phyloP scores from a whole-genome alignment of 2,113 vertebrate species.

The Orientallactaga bullata region DNA sequence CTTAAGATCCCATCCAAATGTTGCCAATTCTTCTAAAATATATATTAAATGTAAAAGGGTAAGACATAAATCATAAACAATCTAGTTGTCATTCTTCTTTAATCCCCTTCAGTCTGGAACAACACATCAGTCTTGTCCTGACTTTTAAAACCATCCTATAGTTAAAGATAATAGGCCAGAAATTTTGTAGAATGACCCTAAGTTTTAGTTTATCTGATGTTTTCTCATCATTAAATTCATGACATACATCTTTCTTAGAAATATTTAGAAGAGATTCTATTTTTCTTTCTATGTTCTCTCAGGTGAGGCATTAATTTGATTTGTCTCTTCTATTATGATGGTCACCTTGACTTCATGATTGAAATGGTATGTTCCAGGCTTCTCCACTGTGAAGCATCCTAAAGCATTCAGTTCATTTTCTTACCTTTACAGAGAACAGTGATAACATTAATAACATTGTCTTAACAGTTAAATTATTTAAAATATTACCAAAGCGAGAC shows the following conservation, averaged over 20 bases:
- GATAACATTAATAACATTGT: not conserved
- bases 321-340: not conserved
- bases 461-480: not conserved
- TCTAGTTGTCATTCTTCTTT: conserved; percentile 16
- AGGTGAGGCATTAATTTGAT: not conserved
- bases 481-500: not conserved
- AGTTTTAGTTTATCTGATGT: not conserved
- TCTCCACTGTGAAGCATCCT: not conserved
- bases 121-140: not conserved
- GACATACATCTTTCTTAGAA: not conserved
- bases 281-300: not conserved
- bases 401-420: not conserved
- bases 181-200: not conserved
- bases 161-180: not conserved
- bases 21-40: not conserved
- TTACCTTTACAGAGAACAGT: not conserved
- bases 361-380: not conserved
- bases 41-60: not conserved
- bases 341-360: not conserved
- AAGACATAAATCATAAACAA: not conserved
- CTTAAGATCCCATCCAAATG: not conserved
- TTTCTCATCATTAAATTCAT: not conserved
- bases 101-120: not conserved
- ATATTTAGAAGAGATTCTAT: not conserved
- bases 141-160: not conserved